A percentile compares a stretch with the other conserved stretches of the same genome.
Conservation (phyloP, 2,888 invertebrate species). For the Callyntrura guangdongensis region DNA sequence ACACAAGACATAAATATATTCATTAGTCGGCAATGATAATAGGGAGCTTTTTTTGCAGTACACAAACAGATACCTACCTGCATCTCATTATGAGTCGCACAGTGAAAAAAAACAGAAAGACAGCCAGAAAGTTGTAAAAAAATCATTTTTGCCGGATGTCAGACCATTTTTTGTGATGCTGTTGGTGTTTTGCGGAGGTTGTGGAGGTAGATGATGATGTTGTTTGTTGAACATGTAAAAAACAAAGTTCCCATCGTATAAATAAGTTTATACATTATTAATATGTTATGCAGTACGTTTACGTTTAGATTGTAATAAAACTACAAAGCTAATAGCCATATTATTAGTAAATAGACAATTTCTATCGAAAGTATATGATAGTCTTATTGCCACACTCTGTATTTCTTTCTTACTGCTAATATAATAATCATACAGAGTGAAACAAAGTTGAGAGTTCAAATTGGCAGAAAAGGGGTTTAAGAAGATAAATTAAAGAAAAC, state of each 20-base stretch:
- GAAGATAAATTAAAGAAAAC: too few species aligned
- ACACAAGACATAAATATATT: slow-evolving; percentile 16
- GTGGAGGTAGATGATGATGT: slow-evolving; percentile 17
- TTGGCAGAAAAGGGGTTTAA: slow-evolving; percentile 20
- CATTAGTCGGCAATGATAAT: not conserved
- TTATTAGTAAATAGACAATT: not conserved
- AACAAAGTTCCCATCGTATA: slow-evolving; percentile 1
- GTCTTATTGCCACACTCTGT: too few species aligned
- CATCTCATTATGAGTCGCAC: not conserved
- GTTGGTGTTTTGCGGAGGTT: slow-evolving; percentile 9
- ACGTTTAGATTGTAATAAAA: not conserved
- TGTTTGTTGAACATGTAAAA: slow-evolving; percentile 6
- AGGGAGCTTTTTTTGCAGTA: not conserved
- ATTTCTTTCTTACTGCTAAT: not conserved
- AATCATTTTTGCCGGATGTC: slow-evolving; percentile 47
- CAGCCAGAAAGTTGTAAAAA: slow-evolving; percentile 34
- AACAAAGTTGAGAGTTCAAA: slow-evolving; percentile 31
- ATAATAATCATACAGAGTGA: not conserved
- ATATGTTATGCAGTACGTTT: not conserved
- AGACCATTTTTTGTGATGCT: slow-evolving; percentile 13
- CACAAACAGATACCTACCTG: not conserved
- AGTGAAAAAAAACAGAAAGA: not conserved
- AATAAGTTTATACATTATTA: not conserved
- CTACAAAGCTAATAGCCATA: not conserved
- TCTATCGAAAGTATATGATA: too few species aligned